Evolutionary conservation across 2,888 invertebrate species (phyloP), one percentile per base, ranked within the genome.

Genomic region (Halictus quadricinctus): DNA sequence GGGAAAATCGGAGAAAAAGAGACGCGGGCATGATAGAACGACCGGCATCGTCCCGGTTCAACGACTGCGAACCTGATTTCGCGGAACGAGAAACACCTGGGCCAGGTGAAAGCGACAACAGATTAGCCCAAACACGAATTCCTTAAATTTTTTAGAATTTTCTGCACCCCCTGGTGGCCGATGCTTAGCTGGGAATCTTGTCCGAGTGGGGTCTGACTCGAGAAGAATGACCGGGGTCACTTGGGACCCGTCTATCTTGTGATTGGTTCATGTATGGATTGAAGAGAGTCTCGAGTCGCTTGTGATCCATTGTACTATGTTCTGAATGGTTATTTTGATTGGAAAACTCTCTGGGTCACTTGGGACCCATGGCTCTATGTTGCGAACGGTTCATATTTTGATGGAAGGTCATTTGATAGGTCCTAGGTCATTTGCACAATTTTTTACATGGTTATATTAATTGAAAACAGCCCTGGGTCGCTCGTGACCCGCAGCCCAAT

Each of bases 61-160:
- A 89, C 80, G 87, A 81, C 50, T 73, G 73, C 54, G 75, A 88
- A 82, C 86, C 54, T 75, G 89, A 87, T 86, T 90, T 85, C 85
- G 89, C 88, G 85, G 86, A 87, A 88, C 73, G 58, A 85, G 85
- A 85, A 78, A 84, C 58, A 29, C 72, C 60, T 46, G 73, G 43
- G 74, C 43, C 64, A 36, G 84, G 89, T 88, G 90, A 88, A 88
- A 90, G 90, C 90, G 84, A 81, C 79, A 83, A 77, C 83, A 82
- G 83, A 90, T 87, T 78, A 80, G 80, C n/a, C 77, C 21, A 8
- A 72, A 7, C 58, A 48, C 72, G 36, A 4, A 18, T 29, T 15
- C 15, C 64, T 29, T 29, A 64, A 64, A 64, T 64, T 29, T 64
- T 64, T 64, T 36, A 7, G 18, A 29, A 29, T 64, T 69, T 69